Base-by-base conservation (phyloP, 2,797 vertebrate species). In the Hylomyscus alleni region DNA sequence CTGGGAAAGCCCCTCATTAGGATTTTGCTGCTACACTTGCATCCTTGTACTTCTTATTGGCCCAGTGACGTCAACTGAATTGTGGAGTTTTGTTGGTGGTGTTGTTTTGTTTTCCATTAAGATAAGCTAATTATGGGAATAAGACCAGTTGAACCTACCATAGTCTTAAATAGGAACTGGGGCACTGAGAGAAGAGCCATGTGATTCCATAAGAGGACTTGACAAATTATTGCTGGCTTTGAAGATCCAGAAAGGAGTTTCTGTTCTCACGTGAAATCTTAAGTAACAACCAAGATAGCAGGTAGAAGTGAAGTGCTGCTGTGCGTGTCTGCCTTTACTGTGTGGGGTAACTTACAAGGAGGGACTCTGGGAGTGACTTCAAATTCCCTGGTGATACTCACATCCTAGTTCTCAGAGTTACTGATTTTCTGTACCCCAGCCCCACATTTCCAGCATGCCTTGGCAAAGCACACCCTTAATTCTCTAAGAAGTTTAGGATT, bases 401-500 rank as follows among this genome's bases (percentile, higher is more conserved):
- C 37, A 54, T 44, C 50, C 81, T 47, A n/a, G 34, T 77, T 67
- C 69, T 82, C 62, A 76, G 60, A 22, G 31, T 75, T 56, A 24
- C 87, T 47, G 54, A 11, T 90, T 80, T 83, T 62, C 69, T 95
- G 50, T 44, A 22, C 76, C 77, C 89, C 31, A 90, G 50, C 75
- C 37, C 67, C 60, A 37, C 82, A 76, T 93, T 95, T 89, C 52
- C 26, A 67, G 72, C 31, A 92, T 67, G 14, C 2, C 62, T 96
- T 82, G 29, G 37, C 26, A 47, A n/a, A 69, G 67, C 7, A 56
- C 47, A 77, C 7, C 31, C 31, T 62, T 93, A 37, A 40, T 58
- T n/a, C 87, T 95, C 76, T 67, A 69, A 92, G 47, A 91, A 90
- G 13, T 82, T 94, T 87, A 82, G 89, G 69, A 60, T n/a, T 60